These are phyloP conservation scores for Reinhardtius hippoglossoides DNA, from an alignment of 2,113 vertebrate genomes.

Conservation along the genomic window DNA sequence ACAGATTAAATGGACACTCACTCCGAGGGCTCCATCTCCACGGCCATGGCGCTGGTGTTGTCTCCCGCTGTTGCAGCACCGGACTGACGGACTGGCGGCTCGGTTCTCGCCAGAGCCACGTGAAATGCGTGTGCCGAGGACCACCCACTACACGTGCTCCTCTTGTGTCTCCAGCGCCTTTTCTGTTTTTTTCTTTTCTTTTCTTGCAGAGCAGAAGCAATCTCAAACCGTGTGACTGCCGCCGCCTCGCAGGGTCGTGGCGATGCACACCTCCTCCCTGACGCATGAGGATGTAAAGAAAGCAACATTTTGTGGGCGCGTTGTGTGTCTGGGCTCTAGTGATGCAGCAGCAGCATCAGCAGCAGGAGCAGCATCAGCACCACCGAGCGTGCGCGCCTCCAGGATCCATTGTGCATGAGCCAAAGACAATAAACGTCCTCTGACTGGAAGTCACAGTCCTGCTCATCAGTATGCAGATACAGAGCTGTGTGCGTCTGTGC, in stretches of 20 bases:
- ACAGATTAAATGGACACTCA: constrained; percentile 63
- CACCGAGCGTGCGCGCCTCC: constrained; percentile 50
- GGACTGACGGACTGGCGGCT: constrained; percentile 44
- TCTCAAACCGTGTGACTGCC: constrained; percentile 44
- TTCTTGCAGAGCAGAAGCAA: not conserved
- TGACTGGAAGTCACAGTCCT: not conserved
- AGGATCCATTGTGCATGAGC: not conserved
- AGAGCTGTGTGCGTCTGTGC: constrained; percentile 25
- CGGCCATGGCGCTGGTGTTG: constrained; percentile 75
- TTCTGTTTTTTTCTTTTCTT: not conserved
- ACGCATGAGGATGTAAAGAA: constrained; percentile 38
- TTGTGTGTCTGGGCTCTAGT: constrained; percentile 24
- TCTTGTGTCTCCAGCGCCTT: constrained; percentile 30
- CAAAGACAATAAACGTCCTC: constrained; percentile 15
- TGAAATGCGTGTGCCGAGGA: constrained; percentile 66
- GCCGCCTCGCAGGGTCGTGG: constrained; percentile 12
- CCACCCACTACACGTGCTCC: constrained; percentile 82
- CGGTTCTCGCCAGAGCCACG: constrained; percentile 74
- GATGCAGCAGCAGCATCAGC: constrained; percentile 43
- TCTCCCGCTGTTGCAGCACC: constrained; percentile 59
- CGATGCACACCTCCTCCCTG: not conserved
- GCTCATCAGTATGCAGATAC: constrained; percentile 42
- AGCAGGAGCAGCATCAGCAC: constrained; percentile 52
- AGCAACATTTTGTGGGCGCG: constrained; percentile 39
- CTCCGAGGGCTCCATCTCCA: constrained; percentile 84